Base-by-base conservation (phyloP, 2,888 invertebrate species). In the Crocallis elinguaria region DNA sequence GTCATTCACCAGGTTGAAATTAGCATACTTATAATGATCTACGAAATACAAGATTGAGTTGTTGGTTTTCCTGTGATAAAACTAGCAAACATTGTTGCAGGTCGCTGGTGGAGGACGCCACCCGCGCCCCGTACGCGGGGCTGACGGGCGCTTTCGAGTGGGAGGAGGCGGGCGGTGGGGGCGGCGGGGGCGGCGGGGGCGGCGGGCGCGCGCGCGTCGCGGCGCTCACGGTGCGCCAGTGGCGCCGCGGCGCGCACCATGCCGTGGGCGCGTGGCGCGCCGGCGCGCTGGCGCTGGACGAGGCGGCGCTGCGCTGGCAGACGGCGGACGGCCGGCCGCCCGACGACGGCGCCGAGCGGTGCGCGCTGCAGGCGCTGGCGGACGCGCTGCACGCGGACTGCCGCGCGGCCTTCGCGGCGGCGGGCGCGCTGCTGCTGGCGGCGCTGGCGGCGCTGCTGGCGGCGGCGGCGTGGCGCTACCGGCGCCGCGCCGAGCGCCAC, bases 231-330 rank as follows among this genome's bases (percentile, higher is more conserved):
- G 90, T 94, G 55, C 94, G 95, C 0, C 93, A 94, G 70, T 95
- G 97, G 59, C 45, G 46, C 49, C 64, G 94, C 96, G 7, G 93
- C 23, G 16, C 36, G 17, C 13, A 27, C 39, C 51, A 9, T 32
- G 14, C 29, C 27, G 94, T 75, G 85, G 94, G 76, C 93, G 94
- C 94, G 94, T 95, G 35, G 94, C 94, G 94, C 1, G 96, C 94
- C 77, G 94, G 95, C 0, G 95, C 95, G 95, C 96, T 97, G 67
- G 82, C 95, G 19, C 95, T 96, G 0, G 84, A 94, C 0, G 88
- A 3, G 92, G 17, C 86, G 39, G 83, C 93, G 59, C 45, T 45
- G 45, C 51, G 35, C 39, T 97, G 97, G 97, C 83, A 94, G 35
- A 94, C 94, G 0, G 65, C 82, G 0, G 92, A 93, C 67, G 93